Percentiles rank a stretch among this genome's conserved stretches.
Evolutionary conservation across 1,140 invertebrate genomes (phyloP).

Genomic region (Procambarus virginalis): DNA sequence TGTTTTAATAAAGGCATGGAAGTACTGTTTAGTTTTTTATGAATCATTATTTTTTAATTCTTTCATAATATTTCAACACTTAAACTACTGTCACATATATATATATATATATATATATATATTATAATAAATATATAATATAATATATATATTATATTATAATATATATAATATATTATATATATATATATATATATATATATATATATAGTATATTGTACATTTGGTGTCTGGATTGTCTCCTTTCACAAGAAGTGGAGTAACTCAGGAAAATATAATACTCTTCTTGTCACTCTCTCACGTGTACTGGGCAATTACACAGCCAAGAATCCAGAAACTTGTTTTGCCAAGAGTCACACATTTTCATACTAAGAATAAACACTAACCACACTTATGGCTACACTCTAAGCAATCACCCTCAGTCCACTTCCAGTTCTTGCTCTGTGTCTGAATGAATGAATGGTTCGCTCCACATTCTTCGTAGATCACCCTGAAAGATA

Average conservation of each 20-base stretch:
- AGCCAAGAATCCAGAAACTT: conserved; percentile 40
- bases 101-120: conserved; percentile 24
- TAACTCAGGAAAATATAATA: background rate
- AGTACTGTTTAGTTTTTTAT: conserved; percentile 20
- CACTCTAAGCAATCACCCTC: conserved; percentile 26
- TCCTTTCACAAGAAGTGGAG: conserved; percentile 17
- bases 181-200: background rate
- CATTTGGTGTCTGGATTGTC: conserved; percentile 1
- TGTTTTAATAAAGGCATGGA: conserved; percentile 35
- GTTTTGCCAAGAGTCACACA: background rate
- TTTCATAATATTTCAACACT: conserved; percentile 37
- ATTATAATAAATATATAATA: conserved; percentile 15
- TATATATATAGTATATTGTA: conserved; percentile 22
- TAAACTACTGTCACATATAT: conserved; percentile 26
- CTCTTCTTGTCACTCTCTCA: conserved; percentile 21
- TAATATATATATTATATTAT: conserved; percentile 17
- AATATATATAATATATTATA: conserved; percentile 11
- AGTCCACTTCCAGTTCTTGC: conserved; percentile 83
- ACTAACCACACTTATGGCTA: conserved; percentile 40
- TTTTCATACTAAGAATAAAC: conserved; percentile 22
- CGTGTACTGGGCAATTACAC: background rate
- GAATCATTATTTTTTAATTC: conserved; percentile 4
- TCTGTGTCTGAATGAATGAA: conserved; percentile 87
- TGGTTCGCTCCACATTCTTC: conserved; percentile 98
- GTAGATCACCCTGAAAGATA: conserved; percentile 88